phyloP scores from a whole-genome alignment of 1,140 invertebrate species.

The fruit fly (Drosophila melanogaster) region Release_6_plus_ISO1_MT NT_033777.3:16642501-16643000 shows the following conservation, averaged over 20 bases:
- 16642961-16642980: not conserved
- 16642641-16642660: not conserved
- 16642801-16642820: not conserved
- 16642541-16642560: constrained; percentile 30
- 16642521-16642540: constrained; percentile 19
- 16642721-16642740: not conserved
- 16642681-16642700: not conserved
- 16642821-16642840: not conserved
- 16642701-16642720: not conserved
- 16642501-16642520: constrained; percentile 1
- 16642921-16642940: constrained; percentile 2
- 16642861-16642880: no score
- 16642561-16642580: constrained; percentile 36
- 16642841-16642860: not conserved
- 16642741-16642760: not conserved
- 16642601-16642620: constrained; percentile 8
- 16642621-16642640: not conserved
- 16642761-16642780: no score
- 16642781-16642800: not conserved
- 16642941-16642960: constrained; percentile 6
- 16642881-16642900: not conserved
- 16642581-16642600: constrained; percentile 46
- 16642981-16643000: not conserved
- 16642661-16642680: not conserved
- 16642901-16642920: not conserved